Evolutionary conservation across 2,797 vertebrate species (phyloP).

Genomic region (Anguilla pacifica): DNA sequence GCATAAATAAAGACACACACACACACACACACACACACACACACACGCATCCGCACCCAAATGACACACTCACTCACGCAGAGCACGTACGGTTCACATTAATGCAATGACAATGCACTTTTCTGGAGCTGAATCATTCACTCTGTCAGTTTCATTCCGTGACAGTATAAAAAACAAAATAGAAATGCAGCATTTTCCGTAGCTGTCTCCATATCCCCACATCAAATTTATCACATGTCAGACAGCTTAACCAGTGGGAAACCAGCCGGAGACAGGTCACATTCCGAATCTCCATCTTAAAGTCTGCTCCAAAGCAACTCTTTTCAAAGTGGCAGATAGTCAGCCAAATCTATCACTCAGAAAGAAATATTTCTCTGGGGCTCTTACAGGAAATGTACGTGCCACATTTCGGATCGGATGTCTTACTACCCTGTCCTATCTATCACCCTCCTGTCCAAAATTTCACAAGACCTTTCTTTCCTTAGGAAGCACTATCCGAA

Average conservation of each 20-base stretch:
- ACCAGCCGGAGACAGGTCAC: not conserved
- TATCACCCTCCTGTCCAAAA: not conserved
- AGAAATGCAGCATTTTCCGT: not conserved
- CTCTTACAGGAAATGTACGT: not conserved
- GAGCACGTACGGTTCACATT: not conserved
- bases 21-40: not conserved
- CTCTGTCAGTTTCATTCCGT: not conserved
- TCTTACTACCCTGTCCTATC: not conserved
- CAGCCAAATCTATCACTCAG: slow-evolving; percentile 16
- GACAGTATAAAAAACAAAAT: not conserved
- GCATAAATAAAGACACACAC: not conserved
- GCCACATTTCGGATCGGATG: slow-evolving; percentile 3
- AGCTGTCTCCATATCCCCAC: not conserved
- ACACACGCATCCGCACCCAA: not conserved
- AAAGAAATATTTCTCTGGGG: not conserved
- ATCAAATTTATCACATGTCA: not conserved
- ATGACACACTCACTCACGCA: not conserved
- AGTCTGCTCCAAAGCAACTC: not conserved
- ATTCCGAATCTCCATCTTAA: not conserved
- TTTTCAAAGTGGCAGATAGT: slow-evolving; percentile 15
- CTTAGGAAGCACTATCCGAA: not conserved
- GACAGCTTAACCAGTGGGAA: not conserved
- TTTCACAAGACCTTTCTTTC: not conserved
- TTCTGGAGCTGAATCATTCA: not conserved
- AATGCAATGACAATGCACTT: not conserved